These are phyloP conservation scores for Molossus molossus DNA, from an alignment of 2,797 vertebrate species.

Conservation along the genomic window DNA sequence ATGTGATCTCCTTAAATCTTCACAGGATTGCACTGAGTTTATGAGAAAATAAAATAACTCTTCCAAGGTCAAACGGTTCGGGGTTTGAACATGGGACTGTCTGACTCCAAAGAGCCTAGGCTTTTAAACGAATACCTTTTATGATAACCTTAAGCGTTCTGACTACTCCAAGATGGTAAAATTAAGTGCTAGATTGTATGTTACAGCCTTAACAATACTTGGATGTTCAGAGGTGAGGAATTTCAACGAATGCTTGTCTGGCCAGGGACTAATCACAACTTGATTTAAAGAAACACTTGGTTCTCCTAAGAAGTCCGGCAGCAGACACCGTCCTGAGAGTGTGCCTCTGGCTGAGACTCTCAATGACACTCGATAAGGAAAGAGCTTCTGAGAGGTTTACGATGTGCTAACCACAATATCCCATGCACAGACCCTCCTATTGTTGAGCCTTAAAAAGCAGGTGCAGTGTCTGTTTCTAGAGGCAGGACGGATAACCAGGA, in stretches of 20 bases:
- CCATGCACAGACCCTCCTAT: neutral
- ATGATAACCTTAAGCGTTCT: constrained; percentile 34
- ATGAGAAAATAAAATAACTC: constrained; percentile 55
- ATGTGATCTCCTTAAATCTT: neutral
- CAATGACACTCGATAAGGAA: constrained; percentile 55
- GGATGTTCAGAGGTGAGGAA: constrained; percentile 45
- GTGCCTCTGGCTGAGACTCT: constrained; percentile 41
- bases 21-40: neutral
- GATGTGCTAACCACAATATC: neutral
- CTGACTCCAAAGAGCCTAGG: neutral
- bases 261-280: constrained; percentile 37
- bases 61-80: neutral
- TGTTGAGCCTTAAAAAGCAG: constrained; percentile 29
- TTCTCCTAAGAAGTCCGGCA: constrained; percentile 43
- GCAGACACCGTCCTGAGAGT: neutral
- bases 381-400: constrained; percentile 63
- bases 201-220: constrained; percentile 20
- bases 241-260: constrained; percentile 19
- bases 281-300: constrained; percentile 55
- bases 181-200: constrained; percentile 16
- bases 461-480: neutral
- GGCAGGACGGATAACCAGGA: neutral
- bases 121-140: neutral
- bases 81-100: neutral
- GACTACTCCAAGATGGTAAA: constrained; percentile 58